Evolutionary conservation across 2,797 vertebrate species (phyloP).

Genomic region (Takifugu rubripes): DNA sequence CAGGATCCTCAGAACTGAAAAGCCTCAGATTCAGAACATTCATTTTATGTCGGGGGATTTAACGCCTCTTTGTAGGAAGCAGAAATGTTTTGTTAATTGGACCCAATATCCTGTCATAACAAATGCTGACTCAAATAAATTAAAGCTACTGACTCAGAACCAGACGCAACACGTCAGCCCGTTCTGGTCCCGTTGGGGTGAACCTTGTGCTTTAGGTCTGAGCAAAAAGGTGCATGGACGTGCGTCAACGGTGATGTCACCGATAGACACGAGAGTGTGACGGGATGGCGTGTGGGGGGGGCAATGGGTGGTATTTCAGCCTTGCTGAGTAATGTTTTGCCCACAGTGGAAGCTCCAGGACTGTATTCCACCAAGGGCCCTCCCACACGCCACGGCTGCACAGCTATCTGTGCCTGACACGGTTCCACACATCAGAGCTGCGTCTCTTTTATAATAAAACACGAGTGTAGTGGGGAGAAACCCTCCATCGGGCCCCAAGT

Average conservation of each 20-base stretch:
- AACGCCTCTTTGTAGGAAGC: conserved; percentile 28
- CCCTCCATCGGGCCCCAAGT: too few species aligned
- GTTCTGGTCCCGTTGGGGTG: background rate
- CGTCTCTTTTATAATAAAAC: background rate
- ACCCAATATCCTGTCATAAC: conserved; percentile 5
- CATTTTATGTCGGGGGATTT: conserved; percentile 12
- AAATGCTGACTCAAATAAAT: background rate
- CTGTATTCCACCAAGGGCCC: conserved; percentile 16
- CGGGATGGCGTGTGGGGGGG: conserved; percentile 52
- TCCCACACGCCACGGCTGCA: too few species aligned
- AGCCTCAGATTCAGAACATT: conserved; percentile 6
- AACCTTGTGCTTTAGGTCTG: background rate
- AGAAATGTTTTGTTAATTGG: background rate
- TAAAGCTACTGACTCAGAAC: background rate
- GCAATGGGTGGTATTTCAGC: too few species aligned
- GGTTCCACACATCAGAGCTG: conserved; percentile 25
- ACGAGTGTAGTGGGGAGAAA: too few species aligned
- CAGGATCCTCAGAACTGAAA: conserved; percentile 21
- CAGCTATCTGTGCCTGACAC: too few species aligned
- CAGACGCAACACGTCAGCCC: background rate
- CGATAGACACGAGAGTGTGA: conserved; percentile 1
- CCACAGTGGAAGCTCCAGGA: conserved; percentile 24
- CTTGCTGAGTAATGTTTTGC: too few species aligned
- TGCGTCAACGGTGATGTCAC: conserved; percentile 23
- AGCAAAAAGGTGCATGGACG: conserved; percentile 1